Conservation (phyloP, 2,113 vertebrate genomes). For the Vanacampus margaritifer region DNA sequence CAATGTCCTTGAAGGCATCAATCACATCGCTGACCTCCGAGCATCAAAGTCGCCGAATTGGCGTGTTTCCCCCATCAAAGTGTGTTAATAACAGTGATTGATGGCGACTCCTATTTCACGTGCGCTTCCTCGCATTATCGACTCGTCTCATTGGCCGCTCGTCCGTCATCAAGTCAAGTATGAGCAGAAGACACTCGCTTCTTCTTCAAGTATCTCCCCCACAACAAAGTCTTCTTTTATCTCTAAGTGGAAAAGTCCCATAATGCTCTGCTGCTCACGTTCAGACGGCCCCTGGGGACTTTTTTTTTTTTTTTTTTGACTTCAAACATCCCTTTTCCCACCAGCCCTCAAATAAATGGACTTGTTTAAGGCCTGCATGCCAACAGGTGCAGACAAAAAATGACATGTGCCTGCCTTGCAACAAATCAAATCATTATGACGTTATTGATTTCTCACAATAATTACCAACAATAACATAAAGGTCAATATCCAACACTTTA, state of each 20-base stretch:
- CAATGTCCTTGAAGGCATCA: not conserved
- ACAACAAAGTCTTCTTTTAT: constrained; percentile 6
- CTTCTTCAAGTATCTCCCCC: not conserved
- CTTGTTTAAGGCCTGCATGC: not conserved
- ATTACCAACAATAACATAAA: no score
- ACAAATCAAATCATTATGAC: not conserved
- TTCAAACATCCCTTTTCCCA: constrained; percentile 5
- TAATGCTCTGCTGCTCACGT: constrained; percentile 58
- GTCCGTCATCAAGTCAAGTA: not conserved
- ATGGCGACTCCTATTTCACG: not conserved
- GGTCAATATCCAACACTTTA: no score
- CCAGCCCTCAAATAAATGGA: not conserved
- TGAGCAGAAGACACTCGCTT: not conserved
- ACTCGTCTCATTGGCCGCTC: not conserved
- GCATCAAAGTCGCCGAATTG: not conserved
- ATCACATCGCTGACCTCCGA: not conserved
- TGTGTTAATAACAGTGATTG: not conserved
- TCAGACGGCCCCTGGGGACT: constrained; percentile 43
- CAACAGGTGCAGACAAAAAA: not conserved
- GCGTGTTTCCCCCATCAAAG: not conserved
- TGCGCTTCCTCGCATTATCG: not conserved
- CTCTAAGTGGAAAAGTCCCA: constrained; percentile 30
- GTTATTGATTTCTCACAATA: no score
- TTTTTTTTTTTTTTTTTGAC: constrained; percentile 32
- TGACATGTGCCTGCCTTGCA: not conserved